These are phyloP conservation scores for Tachycineta bicolor DNA, from an alignment of 2,113 vertebrate species.

Conservation along the genomic window DNA sequence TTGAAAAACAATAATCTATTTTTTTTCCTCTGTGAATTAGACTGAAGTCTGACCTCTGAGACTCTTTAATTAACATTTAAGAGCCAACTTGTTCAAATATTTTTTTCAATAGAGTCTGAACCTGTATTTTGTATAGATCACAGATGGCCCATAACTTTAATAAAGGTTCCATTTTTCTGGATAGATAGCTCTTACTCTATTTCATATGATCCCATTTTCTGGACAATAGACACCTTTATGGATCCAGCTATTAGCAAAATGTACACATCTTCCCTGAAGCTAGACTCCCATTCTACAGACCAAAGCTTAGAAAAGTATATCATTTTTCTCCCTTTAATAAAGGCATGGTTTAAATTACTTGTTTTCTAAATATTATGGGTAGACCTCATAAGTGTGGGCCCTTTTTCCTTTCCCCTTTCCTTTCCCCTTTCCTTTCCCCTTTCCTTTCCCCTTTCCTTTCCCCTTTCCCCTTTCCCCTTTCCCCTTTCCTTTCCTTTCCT, in stretches of 20 bases:
- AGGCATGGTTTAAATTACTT: constrained; percentile 34
- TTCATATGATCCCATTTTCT: not conserved
- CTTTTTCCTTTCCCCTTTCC: no score
- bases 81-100: not conserved
- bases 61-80: not conserved
- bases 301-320: not conserved
- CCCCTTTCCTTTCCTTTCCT: no score
- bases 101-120: not conserved
- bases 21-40: not conserved
- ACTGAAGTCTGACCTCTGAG: not conserved
- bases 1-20: not conserved
- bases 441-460: no score
- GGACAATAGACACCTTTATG: not conserved
- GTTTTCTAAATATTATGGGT: not conserved
- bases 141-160: not conserved
- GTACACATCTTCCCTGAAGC: constrained; percentile 35
- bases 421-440: no score
- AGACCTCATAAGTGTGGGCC: not conserved
- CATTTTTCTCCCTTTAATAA: not conserved
- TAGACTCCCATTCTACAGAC: not conserved
- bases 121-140: not conserved
- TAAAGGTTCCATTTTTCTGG: not conserved
- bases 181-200: not conserved
- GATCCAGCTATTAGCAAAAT: constrained; percentile 55
- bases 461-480: no score